Conservation (phyloP, 2,113 vertebrate species). For the Podiceps cristatus region DNA sequence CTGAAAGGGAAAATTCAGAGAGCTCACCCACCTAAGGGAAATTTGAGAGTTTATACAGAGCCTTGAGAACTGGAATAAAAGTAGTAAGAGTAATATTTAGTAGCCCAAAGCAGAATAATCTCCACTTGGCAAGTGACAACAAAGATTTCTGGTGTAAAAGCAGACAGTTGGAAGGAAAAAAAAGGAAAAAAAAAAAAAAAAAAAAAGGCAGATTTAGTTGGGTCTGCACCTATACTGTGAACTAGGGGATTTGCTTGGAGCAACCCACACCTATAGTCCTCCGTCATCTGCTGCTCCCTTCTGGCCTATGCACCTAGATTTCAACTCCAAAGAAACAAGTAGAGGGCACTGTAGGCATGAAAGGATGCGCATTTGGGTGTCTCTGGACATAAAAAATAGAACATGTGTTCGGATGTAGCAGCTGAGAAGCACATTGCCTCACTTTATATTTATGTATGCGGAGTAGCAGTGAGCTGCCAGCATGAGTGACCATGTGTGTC, state of each 20-base stretch:
- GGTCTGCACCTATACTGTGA: neutral
- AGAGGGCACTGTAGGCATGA: neutral
- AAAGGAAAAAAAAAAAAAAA: neutral
- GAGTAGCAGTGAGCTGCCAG: neutral
- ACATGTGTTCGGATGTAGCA: neutral
- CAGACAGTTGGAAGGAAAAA: neutral
- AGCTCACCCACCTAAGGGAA: neutral
- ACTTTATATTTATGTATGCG: neutral
- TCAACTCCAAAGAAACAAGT: neutral
- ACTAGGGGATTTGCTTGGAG: neutral
- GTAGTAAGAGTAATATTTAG: neutral
- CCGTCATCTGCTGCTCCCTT: neutral
- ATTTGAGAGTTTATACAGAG: neutral
- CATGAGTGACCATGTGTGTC: accelerated
- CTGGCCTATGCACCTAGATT: neutral
- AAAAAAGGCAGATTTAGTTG: neutral
- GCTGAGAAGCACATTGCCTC: neutral
- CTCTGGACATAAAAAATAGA: neutral
- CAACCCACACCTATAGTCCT: neutral
- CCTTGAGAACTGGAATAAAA: neutral
- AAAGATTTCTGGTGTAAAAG: neutral
- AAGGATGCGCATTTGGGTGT: neutral
- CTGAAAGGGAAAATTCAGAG: neutral
- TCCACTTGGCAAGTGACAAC: neutral
- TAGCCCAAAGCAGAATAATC: neutral